phyloP scores from a whole-genome alignment of 1,140 invertebrate genomes.

The Aricia agestis region DNA sequence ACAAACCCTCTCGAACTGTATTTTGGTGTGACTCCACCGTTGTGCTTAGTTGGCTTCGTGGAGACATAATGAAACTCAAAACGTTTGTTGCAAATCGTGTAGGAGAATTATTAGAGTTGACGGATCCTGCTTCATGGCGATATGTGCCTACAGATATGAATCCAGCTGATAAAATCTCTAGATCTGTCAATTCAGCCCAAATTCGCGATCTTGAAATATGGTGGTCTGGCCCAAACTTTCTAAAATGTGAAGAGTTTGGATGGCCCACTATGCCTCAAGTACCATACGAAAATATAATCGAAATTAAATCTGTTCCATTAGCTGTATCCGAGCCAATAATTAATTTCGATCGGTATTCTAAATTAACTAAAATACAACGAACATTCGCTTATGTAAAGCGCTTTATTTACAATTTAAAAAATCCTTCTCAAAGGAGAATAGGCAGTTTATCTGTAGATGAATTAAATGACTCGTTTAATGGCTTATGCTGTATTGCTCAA shows the following conservation, averaged over 20 bases:
- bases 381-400: too few species aligned
- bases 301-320: neutral
- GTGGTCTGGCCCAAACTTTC: conserved; percentile 26
- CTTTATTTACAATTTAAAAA: too few species aligned
- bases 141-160: conserved; percentile 25
- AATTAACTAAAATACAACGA: too few species aligned
- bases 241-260: conserved; percentile 16
- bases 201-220: conserved; percentile 14
- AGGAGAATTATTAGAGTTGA: conserved; percentile 20
- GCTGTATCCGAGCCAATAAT: conserved; percentile 9
- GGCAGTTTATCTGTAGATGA: too few species aligned
- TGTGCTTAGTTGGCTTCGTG: conserved; percentile 25
- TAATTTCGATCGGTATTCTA: neutral
- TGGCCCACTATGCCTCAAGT: conserved; percentile 28
- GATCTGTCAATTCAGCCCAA: conserved; percentile 17
- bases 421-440: too few species aligned
- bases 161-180: conserved; percentile 27
- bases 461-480: too few species aligned
- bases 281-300: conserved; percentile 16
- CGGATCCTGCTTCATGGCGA: conserved; percentile 18
- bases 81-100: conserved; percentile 27
- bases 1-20: neutral
- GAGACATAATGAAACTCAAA: conserved; percentile 22
- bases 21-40: neutral
- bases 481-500: too few species aligned